Conservation (phyloP, 2,888 invertebrate species). For the Drosophila pseudotakahashii region DNA sequence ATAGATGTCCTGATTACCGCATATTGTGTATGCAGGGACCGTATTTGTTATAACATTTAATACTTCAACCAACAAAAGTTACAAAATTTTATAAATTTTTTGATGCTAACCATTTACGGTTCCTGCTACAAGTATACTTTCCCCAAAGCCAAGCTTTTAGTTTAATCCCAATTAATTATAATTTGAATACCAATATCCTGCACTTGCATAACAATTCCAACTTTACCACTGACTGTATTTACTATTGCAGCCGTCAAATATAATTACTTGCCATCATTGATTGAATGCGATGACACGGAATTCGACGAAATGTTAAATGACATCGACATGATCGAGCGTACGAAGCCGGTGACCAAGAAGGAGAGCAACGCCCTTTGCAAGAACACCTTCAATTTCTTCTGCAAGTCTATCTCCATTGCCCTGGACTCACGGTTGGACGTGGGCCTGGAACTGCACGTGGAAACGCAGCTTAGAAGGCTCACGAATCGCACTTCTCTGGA, state of each 20-base stretch:
- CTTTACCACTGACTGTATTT: background rate
- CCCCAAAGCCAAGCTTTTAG: conserved; percentile 11
- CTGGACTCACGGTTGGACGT: conserved; percentile 92
- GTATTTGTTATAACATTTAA: background rate
- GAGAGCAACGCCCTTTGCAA: conserved; percentile 82
- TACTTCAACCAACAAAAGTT: no score
- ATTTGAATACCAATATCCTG: background rate
- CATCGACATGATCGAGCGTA: conserved; percentile 87
- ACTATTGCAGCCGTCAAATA: conserved; percentile 78
- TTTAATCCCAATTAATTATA: conserved; percentile 4
- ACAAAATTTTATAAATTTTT: background rate
- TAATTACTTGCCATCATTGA: conserved; percentile 87
- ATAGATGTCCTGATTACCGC: background rate
- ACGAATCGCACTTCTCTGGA: conserved; percentile 87
- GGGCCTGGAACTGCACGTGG: conserved; percentile 91
- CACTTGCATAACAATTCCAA: background rate
- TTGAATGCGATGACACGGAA: conserved; percentile 93
- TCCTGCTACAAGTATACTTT: conserved; percentile 1
- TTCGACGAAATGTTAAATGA: conserved; percentile 91
- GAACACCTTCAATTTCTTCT: conserved; percentile 83
- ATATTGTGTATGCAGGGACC: background rate
- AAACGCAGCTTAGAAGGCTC: conserved; percentile 90
- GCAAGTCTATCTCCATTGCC: conserved; percentile 87
- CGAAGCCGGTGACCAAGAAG: conserved; percentile 86
- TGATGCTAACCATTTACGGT: background rate